Percentiles rank a stretch among this genome's conserved stretches.
Evolutionary conservation across 2,888 invertebrate genomes (phyloP).

Genomic region (Dendrolimus pini): DNA sequence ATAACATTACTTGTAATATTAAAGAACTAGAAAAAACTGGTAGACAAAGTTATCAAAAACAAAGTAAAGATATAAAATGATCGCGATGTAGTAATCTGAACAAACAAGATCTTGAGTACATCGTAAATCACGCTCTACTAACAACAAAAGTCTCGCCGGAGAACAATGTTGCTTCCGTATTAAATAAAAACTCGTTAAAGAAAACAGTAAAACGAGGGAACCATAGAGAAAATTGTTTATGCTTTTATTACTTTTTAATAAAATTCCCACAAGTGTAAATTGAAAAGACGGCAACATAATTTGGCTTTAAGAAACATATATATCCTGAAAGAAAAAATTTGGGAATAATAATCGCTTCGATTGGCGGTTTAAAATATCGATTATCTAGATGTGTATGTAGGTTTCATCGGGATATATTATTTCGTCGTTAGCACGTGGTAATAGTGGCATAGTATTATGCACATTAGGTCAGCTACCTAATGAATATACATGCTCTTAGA

Average conservation of each 20-base stretch:
- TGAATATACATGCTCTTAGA: too few species aligned
- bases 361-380: too few species aligned
- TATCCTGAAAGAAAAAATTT: too few species aligned
- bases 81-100: background rate
- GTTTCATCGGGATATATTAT: too few species aligned
- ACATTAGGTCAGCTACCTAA: too few species aligned
- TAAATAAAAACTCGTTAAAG: background rate
- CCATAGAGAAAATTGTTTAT: background rate
- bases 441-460: too few species aligned
- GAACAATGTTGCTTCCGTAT: background rate
- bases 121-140: background rate
- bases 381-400: too few species aligned
- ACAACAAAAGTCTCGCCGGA: background rate
- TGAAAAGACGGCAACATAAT: background rate
- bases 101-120: background rate
- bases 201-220: background rate
- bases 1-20: too few species aligned
- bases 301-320: too few species aligned
- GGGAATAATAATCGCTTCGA: too few species aligned
- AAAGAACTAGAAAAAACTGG: background rate
- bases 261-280: background rate
- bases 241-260: background rate
- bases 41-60: background rate
- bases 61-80: background rate
- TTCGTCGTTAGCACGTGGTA: too few species aligned